Conservation (phyloP, 2,797 vertebrate genomes). For the Microctenopoma stevenorrisi region DNA sequence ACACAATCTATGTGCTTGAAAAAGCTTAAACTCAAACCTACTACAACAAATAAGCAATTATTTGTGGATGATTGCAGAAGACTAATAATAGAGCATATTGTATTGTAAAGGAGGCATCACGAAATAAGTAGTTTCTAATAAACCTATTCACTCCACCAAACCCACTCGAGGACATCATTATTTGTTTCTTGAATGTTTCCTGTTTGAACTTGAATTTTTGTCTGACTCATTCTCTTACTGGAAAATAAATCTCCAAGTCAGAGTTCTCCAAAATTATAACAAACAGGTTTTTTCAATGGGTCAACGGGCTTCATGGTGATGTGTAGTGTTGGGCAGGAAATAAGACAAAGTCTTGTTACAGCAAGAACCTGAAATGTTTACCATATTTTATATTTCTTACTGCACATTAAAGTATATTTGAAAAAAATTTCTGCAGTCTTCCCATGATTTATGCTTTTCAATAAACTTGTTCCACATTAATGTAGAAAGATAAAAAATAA, state of each 20-base stretch:
- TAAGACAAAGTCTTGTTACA: not conserved
- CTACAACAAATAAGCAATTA: not conserved
- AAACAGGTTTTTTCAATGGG: too few relatives aligned
- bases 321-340: not conserved
- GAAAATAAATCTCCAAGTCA: not conserved
- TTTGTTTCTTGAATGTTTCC: constrained; percentile 12
- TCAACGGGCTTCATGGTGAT: not conserved
- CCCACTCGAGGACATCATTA: constrained; percentile 2
- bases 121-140: not conserved
- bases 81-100: not conserved
- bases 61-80: not conserved
- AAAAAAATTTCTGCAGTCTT: not conserved
- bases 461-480: not conserved
- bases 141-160: too few relatives aligned
- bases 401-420: not conserved
- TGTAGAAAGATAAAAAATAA: too few relatives aligned
- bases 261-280: too few relatives aligned
- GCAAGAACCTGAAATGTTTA: not conserved
- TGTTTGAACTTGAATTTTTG: constrained; percentile 8
- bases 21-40: not conserved
- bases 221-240: not conserved
- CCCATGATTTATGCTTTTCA: not conserved
- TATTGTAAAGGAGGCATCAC: not conserved
- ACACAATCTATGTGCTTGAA: not conserved
- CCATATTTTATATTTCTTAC: not conserved